Evolutionary conservation across 2,797 vertebrate species (phyloP).

Genomic region (Danio tinwini): DNA sequence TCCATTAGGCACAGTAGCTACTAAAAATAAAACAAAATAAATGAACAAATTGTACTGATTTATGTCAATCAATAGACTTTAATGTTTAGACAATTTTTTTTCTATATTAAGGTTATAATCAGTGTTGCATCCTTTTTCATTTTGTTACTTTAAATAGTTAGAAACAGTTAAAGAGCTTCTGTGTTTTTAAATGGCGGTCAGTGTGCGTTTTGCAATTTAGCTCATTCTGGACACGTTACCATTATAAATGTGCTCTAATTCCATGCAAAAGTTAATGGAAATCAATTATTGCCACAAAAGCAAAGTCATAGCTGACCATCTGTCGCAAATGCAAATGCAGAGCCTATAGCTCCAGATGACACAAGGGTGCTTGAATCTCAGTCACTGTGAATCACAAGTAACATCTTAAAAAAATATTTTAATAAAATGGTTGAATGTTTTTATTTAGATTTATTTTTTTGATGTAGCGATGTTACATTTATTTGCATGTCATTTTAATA

Average conservation of each 20-base stretch:
- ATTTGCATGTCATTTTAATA: neutral
- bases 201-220: neutral
- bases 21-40: neutral
- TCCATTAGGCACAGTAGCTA: neutral
- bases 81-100: neutral
- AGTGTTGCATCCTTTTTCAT: neutral
- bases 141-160: neutral
- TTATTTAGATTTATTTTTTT: neutral
- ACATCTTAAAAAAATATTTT: neutral
- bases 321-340: conserved; percentile 67
- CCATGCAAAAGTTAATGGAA: conserved; percentile 51
- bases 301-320: conserved; percentile 72
- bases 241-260: conserved; percentile 9
- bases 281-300: conserved; percentile 45
- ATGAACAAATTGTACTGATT: neutral
- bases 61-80: neutral
- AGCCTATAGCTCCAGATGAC: conserved; percentile 44
- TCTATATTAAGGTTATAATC: neutral
- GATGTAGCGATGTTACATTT: neutral
- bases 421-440: neutral
- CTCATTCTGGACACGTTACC: conserved; percentile 11
- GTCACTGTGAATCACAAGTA: conserved; percentile 12
- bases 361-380: conserved; percentile 21
- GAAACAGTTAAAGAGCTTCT: neutral
- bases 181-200: neutral